phyloP scores from a whole-genome alignment of 1,140 invertebrate genomes.

The Glomeris maerens region DNA sequence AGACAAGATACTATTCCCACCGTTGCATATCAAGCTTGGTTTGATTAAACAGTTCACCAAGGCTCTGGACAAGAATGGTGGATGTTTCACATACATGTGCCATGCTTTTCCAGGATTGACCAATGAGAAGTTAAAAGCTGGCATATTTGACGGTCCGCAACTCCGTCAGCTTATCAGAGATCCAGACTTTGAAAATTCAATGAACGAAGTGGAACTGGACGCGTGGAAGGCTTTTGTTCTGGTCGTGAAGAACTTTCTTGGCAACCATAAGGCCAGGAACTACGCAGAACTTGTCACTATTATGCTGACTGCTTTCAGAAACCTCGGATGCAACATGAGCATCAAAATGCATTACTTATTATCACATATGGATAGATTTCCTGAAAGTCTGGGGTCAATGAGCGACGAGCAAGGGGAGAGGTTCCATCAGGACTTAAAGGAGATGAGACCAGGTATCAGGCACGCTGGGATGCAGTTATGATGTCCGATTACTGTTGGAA shows the following conservation, averaged over 20 bases:
- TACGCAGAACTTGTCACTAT: conserved; percentile 7
- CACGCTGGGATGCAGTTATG: conserved; percentile 17
- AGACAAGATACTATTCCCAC: conserved; percentile 16
- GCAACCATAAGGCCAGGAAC: conserved; percentile 7
- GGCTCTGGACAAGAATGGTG: neutral
- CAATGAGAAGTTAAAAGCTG: conserved; percentile 17
- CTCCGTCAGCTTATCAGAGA: conserved; percentile 13
- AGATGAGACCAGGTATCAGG: conserved; percentile 21
- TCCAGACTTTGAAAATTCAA: conserved; percentile 8
- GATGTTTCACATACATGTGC: conserved; percentile 8
- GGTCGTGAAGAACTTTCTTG: conserved; percentile 6
- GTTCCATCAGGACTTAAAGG: conserved; percentile 28
- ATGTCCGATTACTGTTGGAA: conserved; percentile 19
- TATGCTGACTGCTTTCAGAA: neutral
- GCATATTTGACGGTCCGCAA: conserved; percentile 18
- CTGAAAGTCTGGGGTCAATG: conserved; percentile 17
- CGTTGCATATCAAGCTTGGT: neutral
- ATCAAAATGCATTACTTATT: neutral
- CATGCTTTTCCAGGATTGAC: conserved; percentile 12
- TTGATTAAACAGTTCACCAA: neutral
- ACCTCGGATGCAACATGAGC: neutral
- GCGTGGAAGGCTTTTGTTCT: neutral
- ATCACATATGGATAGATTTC: neutral
- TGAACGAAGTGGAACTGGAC: conserved; percentile 1
- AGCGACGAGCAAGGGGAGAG: conserved; percentile 24